phyloP scores from a whole-genome alignment of 2,113 vertebrate species.

The Cebus imitator region DNA sequence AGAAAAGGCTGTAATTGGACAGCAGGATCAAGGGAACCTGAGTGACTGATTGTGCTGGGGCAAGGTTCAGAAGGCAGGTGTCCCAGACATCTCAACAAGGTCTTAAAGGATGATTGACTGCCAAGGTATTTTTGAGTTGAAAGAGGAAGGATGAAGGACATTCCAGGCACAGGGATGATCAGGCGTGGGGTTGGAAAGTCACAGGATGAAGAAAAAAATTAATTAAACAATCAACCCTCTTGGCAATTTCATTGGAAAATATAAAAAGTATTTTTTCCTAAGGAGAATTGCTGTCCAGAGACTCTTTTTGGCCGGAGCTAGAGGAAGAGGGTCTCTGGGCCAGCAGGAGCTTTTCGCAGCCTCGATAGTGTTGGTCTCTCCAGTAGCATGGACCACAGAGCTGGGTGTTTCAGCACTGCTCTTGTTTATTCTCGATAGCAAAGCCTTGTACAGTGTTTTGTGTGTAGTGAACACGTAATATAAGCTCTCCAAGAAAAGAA shows the following conservation, averaged over 20 bases:
- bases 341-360: not conserved
- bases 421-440: not conserved
- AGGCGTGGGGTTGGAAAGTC: not conserved
- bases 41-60: not conserved
- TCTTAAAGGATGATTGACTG: not conserved
- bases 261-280: not conserved
- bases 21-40: not conserved
- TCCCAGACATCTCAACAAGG: not conserved
- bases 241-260: conserved; percentile 24
- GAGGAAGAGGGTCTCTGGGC: not conserved
- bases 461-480: not conserved
- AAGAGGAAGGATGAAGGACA: not conserved
- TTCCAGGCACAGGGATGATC: not conserved
- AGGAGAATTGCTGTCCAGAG: not conserved
- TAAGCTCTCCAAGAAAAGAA: not conserved
- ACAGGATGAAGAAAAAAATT: not conserved
- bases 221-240: conserved; percentile 37
- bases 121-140: not conserved
- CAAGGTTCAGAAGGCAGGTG: not conserved
- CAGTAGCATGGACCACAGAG: not conserved
- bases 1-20: not conserved
- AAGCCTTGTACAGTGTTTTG: not conserved
- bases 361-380: too few relatives aligned
- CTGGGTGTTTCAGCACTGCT: not conserved
- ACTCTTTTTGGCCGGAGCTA: not conserved